Evolutionary conservation across 2,888 invertebrate species (phyloP).

Genomic region (Danaus chrysippus): DNA sequence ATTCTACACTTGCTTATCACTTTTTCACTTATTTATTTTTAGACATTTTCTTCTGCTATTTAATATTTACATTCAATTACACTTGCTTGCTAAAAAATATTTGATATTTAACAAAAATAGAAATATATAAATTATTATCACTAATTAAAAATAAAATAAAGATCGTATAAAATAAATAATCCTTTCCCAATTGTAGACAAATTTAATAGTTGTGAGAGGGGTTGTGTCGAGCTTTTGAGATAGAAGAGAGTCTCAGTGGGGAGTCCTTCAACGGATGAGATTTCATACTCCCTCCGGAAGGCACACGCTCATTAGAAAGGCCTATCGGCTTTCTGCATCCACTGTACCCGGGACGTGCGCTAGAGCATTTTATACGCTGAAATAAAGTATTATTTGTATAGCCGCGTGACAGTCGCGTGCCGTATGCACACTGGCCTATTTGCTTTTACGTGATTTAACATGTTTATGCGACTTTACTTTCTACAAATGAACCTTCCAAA

Average conservation of each 20-base stretch:
- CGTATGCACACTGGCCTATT: constrained; percentile 52
- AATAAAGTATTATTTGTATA: constrained; percentile 44
- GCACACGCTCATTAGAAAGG: constrained; percentile 62
- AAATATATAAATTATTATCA: neutral
- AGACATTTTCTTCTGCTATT: too few relatives aligned
- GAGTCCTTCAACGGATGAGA: constrained; percentile 42
- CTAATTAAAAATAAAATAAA: neutral
- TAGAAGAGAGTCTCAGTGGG: constrained; percentile 32
- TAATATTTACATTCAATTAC: too few relatives aligned
- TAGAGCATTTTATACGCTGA: constrained; percentile 40
- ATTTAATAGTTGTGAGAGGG: constrained; percentile 16
- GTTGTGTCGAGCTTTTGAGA: constrained; percentile 22
- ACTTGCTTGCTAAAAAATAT: neutral
- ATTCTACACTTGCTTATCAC: too few relatives aligned
- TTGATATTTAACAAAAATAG: neutral
- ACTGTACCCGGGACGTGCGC: constrained; percentile 33
- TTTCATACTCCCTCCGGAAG: constrained; percentile 47
- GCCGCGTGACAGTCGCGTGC: constrained; percentile 52
- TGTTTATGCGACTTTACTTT: constrained; percentile 47
- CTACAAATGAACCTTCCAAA: constrained; percentile 9
- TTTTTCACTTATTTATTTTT: too few relatives aligned
- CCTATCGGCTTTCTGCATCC: constrained; percentile 52
- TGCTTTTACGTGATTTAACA: constrained; percentile 73
- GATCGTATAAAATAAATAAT: constrained; percentile 3
- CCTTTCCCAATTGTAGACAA: constrained; percentile 1